Percentiles rank a stretch among this genome's conserved stretches.
Conservation (phyloP, 2,113 vertebrate genomes). For the Muntiacus muntjak region DNA sequence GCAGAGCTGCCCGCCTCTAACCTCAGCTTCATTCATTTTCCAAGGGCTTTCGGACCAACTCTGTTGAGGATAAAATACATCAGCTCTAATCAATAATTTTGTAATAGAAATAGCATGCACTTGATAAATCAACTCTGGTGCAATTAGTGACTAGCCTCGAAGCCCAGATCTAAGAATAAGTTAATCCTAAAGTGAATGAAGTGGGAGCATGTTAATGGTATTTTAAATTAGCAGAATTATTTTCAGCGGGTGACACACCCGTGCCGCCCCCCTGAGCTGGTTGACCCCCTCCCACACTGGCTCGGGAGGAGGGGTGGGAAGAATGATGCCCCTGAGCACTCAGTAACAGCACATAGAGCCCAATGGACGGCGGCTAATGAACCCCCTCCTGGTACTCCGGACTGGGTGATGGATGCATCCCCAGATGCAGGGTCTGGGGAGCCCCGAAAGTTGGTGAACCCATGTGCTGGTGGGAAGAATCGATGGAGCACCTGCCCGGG, state of each 20-base stretch:
- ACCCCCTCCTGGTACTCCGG: not conserved
- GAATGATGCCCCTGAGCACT: not conserved
- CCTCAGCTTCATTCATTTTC: conserved; percentile 54
- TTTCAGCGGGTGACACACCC: conserved; percentile 40
- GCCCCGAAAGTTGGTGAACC: not conserved
- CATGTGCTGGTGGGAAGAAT: not conserved
- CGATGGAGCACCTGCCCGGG: not conserved
- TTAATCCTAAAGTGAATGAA: conserved; percentile 74
- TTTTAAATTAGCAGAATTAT: conserved; percentile 82
- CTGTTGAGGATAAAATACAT: conserved; percentile 78
- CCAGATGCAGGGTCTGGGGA: not conserved
- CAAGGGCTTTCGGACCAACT: conserved; percentile 58
- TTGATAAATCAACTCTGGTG: conserved; percentile 83
- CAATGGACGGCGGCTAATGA: not conserved
- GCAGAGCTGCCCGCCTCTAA: conserved; percentile 46
- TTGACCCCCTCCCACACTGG: not conserved
- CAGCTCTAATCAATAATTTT: conserved; percentile 83
- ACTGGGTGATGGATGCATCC: not conserved
- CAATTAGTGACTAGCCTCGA: conserved; percentile 81
- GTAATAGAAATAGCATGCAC: conserved; percentile 77
- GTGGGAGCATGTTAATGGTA: conserved; percentile 74
- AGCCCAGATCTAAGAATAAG: conserved; percentile 74
- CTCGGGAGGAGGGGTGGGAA: not conserved
- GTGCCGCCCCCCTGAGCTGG: not conserved
- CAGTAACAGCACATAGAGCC: not conserved